Conservation (phyloP, 2,797 vertebrate genomes). For the Tapirus indicus region DNA sequence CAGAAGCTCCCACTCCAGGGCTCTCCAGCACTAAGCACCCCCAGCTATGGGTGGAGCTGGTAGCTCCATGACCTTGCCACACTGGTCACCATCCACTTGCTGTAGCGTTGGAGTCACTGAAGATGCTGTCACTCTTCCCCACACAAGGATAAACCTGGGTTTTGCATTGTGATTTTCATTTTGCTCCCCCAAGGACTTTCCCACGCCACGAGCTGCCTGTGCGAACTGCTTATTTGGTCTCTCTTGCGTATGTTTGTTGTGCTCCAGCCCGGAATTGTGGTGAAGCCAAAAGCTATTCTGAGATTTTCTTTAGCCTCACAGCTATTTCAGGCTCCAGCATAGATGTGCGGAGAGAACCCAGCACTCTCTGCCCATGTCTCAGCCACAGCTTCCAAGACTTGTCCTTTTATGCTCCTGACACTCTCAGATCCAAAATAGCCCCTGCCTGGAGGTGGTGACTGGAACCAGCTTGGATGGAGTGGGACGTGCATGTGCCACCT, state of each 20-base stretch:
- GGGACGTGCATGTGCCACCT: fast-evolving
- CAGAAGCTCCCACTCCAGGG: neutral
- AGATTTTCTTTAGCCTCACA: constrained; percentile 36
- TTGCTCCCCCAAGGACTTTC: neutral
- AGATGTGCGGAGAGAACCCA: neutral
- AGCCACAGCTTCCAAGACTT: constrained; percentile 48
- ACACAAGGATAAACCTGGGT: neutral
- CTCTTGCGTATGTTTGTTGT: neutral
- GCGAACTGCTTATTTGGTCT: neutral
- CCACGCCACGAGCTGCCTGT: neutral
- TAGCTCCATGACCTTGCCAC: neutral
- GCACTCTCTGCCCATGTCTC: neutral
- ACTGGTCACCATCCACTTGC: no score
- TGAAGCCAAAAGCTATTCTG: constrained; percentile 74
- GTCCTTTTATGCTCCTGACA: constrained; percentile 17
- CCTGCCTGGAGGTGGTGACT: neutral
- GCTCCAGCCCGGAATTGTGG: constrained; percentile 43
- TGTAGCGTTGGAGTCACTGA: neutral
- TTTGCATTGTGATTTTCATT: neutral
- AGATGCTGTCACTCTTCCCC: neutral
- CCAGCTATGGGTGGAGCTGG: fast-evolving
- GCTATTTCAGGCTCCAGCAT: constrained; percentile 70
- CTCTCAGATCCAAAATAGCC: constrained; percentile 65
- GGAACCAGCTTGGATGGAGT: neutral
- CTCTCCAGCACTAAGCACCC: neutral